Base-by-base conservation (phyloP, 2,888 invertebrate species). In the Ypsolopha scabrella region DNA sequence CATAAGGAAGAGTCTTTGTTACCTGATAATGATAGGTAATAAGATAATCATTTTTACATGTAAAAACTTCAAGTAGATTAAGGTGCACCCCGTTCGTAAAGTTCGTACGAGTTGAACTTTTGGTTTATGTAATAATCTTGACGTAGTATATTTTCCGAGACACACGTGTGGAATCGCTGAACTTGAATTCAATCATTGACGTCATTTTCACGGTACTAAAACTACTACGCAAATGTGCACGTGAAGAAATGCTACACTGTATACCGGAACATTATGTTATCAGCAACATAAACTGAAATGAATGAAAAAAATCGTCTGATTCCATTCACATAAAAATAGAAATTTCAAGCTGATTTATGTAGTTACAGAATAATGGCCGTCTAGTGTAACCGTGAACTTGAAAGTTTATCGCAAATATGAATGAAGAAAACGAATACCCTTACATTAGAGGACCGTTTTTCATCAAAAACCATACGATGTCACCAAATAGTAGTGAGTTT, bases 301-400 rank as follows among this genome's bases (percentile, higher is more conserved):
- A 70, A 67, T 69, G 65, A 58, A 64, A 24, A 64, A 64, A 8
- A 10, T 38, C 14, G 37, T 55, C 43, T 37, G 41, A 48, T 34
- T 43, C 59, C 60, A 59, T 57, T 57, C 57, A 63, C 72, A 75
- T 77, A 80, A 75, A 77, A 76, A 60, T 55, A 56, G 60, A 62
- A 58, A 58, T 60, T 10, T 8, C 24, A 24, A 24, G 48, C 48
- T 8, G 38, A 13, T 11, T 33, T 8, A 24, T 38, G 37, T 48
- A 48, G 48, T 38, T 11, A 38, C 10, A 48, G 10, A 48, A 48
- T 24, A 48, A 48, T 38, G 46, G 35, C 35, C 46, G 46, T 33
- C 34, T 35, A 35, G 46, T 33, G 46, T 46, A 8, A 43, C 35
- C 34, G 6, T 35, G 46, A 46, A 34, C 46, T 46, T 46, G 46